Evolutionary conservation across 1,140 invertebrate genomes (phyloP), one percentile per base, ranked within the genome.

Genomic region (Berghia stephanieae): DNA sequence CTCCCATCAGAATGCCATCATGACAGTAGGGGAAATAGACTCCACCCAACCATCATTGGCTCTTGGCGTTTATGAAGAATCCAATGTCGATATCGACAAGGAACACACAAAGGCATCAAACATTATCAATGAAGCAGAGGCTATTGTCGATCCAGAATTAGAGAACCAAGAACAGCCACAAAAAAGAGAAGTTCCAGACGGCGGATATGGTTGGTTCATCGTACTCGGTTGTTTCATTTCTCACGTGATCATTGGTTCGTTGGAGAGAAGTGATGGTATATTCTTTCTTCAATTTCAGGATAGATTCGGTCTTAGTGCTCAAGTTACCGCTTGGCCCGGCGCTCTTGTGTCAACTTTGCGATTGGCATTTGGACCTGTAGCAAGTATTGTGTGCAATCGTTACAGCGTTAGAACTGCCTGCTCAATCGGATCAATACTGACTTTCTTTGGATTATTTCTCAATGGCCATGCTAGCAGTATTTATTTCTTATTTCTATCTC

Each of bases 401-500:
- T 98, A 95, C 83, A 96, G 96, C 13, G 98, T 97, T 88, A 92
- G 97, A 52, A 87, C 92, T 3, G 95, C 98, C 0, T 94, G 94
- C 1, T 95, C 98, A 34, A 81, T 93, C 2, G 97, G 97, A 60
- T 93, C 93, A 80, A 52, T 97, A 5, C 88, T 98, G 73, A 93
- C 93, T 36, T 91, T 93, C 49, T 42, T 90, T 13, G 95, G 94
- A 21, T 96, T 98, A 84, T 90, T 93, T 0, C 81, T 95, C 0
- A 95, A 94, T 2, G 94, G 92, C 84, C 95, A 93, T 84, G 94
- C 95, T 34, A 92, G 90, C 1, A 94, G 93, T 75, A 91, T 97
- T 36, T 91, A 93, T 80, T 93, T 92, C 82, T 90, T 98, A 3
- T 96, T 94, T 86, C 75, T 97, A 13, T 91, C 94, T 31, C 98